These are phyloP conservation scores for Isichthys henryi DNA, from an alignment of 2,113 vertebrate genomes.

Conservation along the genomic window DNA sequence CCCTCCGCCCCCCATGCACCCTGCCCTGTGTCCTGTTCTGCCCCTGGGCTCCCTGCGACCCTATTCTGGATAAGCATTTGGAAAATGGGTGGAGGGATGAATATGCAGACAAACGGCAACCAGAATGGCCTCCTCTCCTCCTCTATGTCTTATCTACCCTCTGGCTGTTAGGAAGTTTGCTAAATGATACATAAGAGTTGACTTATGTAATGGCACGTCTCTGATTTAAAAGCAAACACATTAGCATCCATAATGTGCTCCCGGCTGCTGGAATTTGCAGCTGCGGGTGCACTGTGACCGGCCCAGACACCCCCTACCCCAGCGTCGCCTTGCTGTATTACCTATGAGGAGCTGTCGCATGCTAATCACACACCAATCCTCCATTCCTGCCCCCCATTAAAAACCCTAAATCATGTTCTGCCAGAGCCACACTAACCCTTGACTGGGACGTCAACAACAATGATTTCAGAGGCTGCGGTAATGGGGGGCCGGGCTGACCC, in stretches of 20 bases:
- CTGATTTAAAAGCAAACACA: neutral
- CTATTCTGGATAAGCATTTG: neutral
- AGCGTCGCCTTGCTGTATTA: neutral
- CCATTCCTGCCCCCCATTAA: neutral
- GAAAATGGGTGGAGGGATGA: neutral
- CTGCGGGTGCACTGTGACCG: neutral
- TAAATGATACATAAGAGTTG: neutral
- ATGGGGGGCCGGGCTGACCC: neutral
- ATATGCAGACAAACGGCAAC: neutral
- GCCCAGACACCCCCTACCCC: neutral
- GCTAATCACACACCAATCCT: neutral
- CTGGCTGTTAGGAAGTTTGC: neutral
- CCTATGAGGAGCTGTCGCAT: neutral
- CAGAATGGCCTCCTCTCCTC: neutral
- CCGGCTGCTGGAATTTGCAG: neutral
- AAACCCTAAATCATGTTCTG: neutral
- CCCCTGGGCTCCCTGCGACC: neutral
- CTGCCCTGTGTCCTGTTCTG: neutral
- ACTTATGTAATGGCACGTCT: neutral
- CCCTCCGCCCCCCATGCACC: too few species aligned
- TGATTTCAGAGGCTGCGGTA: neutral
- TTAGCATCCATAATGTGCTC: neutral
- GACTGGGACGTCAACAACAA: neutral
- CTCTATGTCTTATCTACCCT: neutral
- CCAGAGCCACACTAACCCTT: neutral